Conservation (phyloP, 2,888 invertebrate species). For the Acanthosepion lycidas region DNA sequence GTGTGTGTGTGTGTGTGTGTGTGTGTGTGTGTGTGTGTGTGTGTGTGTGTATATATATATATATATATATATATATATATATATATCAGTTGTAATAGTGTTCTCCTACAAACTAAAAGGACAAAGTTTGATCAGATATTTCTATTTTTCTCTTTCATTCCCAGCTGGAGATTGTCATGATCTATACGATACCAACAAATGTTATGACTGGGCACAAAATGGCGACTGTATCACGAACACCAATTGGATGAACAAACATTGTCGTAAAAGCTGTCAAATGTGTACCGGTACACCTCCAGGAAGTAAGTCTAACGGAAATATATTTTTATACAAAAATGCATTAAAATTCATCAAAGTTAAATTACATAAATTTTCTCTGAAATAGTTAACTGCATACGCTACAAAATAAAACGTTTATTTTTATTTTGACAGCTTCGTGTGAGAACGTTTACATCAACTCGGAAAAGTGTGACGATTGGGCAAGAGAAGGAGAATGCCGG, state of each 20-base stretch:
- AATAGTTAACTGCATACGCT: too few species aligned
- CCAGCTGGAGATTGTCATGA: conserved; percentile 57
- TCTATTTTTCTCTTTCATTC: background rate
- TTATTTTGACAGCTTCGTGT: conserved; percentile 50
- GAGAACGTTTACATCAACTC: conserved; percentile 49
- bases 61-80: too few species aligned
- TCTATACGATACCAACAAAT: conserved; percentile 57
- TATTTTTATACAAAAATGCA: background rate
- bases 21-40: too few species aligned
- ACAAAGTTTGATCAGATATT: background rate
- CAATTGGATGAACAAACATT: conserved; percentile 67
- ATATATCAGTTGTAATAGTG: too few species aligned
- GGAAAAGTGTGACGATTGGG: conserved; percentile 54
- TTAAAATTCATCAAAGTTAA: background rate
- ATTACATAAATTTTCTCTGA: background rate
- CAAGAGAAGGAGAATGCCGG: conserved; percentile 54
- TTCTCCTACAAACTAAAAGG: too few species aligned
- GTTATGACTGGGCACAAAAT: conserved; percentile 62
- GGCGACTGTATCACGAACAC: conserved; percentile 69
- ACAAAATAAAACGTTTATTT: background rate
- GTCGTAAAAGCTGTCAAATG: conserved; percentile 63
- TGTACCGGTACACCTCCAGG: conserved; percentile 52
- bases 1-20: too few species aligned
- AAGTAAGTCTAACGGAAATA: conserved; percentile 44
- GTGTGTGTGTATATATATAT: too few species aligned